These are phyloP conservation scores for Eristalinus sepulchralis DNA, from an alignment of 2,888 invertebrate species.

Conservation along the genomic window DNA sequence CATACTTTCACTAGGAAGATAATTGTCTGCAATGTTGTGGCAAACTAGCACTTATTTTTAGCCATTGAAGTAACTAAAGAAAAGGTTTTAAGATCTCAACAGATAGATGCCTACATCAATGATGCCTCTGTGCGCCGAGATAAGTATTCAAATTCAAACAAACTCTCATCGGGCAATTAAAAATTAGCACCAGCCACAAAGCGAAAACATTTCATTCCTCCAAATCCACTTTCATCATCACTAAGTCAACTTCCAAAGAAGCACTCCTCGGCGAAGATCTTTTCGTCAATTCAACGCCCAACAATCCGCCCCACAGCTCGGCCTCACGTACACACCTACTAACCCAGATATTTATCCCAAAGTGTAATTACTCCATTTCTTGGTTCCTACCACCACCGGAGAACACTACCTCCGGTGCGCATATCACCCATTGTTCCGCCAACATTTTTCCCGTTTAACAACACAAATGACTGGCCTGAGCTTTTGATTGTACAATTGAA, in stretches of 20 bases:
- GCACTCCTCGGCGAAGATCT: neutral
- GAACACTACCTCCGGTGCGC: neutral
- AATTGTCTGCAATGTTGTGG: too few relatives aligned
- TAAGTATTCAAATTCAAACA: neutral
- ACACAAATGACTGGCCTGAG: constrained; percentile 34
- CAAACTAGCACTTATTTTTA: too few relatives aligned
- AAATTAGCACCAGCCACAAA: neutral
- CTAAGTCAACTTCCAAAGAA: neutral
- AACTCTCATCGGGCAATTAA: neutral
- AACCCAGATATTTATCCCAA: constrained; percentile 7
- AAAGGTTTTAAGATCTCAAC: neutral
- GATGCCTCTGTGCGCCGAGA: neutral
- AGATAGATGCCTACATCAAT: neutral
- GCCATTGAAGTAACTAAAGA: too few relatives aligned
- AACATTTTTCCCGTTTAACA: constrained; percentile 30
- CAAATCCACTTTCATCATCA: neutral
- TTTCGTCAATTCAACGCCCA: neutral
- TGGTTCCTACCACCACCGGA: neutral
- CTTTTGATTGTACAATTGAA: constrained; percentile 42
- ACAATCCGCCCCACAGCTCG: neutral
- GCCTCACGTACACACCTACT: neutral
- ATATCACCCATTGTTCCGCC: constrained; percentile 4
- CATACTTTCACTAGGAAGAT: too few relatives aligned
- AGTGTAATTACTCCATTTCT: constrained; percentile 1
- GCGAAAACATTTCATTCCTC: neutral